Conservation (phyloP, 2,888 invertebrate species). For the Scaptomyza parva region DNA sequence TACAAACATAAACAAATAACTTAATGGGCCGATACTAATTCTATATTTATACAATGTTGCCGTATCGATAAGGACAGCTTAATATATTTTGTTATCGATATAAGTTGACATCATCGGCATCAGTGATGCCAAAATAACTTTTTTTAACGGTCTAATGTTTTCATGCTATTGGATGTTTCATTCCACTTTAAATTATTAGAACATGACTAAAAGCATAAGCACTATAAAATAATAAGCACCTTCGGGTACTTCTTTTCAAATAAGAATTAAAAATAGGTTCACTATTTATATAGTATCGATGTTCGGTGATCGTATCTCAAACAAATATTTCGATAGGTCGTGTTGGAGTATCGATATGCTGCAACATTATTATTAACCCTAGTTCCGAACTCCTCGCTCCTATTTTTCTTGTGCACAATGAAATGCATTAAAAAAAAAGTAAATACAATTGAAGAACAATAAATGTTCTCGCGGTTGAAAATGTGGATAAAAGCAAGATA, state of each 20-base stretch:
- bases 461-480: conserved; percentile 13
- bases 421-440: conserved; percentile 44
- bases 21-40: conserved; percentile 6
- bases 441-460: conserved; percentile 31
- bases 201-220: too few relatives aligned
- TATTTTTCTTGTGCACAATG: conserved; percentile 35
- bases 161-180: background rate
- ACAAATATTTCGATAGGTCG: background rate
- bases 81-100: background rate
- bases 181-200: too few relatives aligned
- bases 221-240: too few relatives aligned
- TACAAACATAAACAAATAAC: conserved; percentile 4
- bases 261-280: too few relatives aligned
- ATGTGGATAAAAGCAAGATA: conserved; percentile 24
- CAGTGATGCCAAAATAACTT: background rate
- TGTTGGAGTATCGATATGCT: conserved; percentile 13
- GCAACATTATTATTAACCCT: conserved; percentile 23
- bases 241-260: too few relatives aligned
- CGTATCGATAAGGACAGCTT: conserved; percentile 5
- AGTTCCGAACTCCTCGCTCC: conserved; percentile 34
- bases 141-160: background rate
- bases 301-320: background rate
- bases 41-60: background rate
- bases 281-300: conserved; percentile 1
- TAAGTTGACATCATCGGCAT: background rate